Conservation (phyloP, 2,113 vertebrate species). For the Porphyrio hochstetteri region DNA sequence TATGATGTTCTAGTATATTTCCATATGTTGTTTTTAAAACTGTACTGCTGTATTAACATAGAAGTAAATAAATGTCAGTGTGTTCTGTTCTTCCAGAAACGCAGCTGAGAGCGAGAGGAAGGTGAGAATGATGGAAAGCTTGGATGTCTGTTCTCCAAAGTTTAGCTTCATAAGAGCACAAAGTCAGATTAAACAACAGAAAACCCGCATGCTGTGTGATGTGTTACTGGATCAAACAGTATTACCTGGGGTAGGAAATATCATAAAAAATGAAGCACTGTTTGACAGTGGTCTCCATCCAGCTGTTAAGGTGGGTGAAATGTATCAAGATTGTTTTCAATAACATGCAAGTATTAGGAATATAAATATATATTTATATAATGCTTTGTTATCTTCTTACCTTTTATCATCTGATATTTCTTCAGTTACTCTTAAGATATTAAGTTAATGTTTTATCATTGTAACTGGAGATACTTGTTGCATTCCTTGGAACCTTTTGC, state of each 20-base stretch:
- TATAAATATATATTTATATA: not conserved
- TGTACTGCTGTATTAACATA: not conserved
- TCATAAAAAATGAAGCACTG: constrained; percentile 96
- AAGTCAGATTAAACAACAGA: constrained; percentile 79
- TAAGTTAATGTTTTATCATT: not conserved
- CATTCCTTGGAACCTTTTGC: not conserved
- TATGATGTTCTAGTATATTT: not conserved
- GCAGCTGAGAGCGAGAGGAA: constrained; percentile 80
- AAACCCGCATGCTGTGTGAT: constrained; percentile 86
- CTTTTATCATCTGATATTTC: not conserved
- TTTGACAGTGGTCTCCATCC: constrained; percentile 91
- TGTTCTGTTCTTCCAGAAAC: constrained; percentile 73
- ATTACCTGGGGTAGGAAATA: constrained; percentile 94
- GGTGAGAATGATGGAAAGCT: constrained; percentile 79
- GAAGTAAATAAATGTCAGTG: not conserved
- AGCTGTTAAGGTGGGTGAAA: constrained; percentile 80
- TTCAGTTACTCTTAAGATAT: not conserved
- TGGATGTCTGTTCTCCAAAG: constrained; percentile 89
- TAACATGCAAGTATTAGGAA: not conserved
- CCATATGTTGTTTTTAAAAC: constrained; percentile 17
- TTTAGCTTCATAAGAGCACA: constrained; percentile 85
- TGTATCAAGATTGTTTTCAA: not conserved
- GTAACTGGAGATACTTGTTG: not conserved
- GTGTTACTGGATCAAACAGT: constrained; percentile 90
- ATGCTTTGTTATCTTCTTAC: not conserved